Base-by-base conservation (phyloP, 2,113 vertebrate species). In the Cavia porcellus region DNA sequence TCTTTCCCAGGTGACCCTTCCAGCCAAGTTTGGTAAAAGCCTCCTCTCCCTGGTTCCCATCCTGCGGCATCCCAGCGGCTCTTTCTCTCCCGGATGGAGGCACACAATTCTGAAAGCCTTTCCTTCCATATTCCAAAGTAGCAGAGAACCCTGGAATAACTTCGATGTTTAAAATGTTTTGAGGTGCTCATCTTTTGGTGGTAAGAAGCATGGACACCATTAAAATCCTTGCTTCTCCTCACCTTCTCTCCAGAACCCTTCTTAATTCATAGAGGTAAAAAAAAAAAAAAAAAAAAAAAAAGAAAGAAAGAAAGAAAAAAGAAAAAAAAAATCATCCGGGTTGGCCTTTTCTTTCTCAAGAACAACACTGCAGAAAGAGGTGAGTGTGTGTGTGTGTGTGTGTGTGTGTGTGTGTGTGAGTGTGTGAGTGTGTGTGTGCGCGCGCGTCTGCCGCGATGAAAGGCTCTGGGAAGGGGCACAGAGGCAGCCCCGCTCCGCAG, bases 311-410 rank as follows among this genome's bases (percentile, higher is more conserved):
- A 55, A 55, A 55, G 52, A 86, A 96, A 96, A 82, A 66, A 52
- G 12, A 11, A 11, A 52, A 52, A 13, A 57, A 59, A 82, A 77
- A 89, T 52, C 86, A 81, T 50, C 47, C 45, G 30, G 74, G 38
- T 89, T 97, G 96, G 96, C 90, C 96, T 95, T 96, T 96, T 95
- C 93, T 96, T 91, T 96, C 82, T 80, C 50, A 90, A 47, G 38
- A 83, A 83, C 89, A 97, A 94, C 87, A 89, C 2, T 87, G 77
- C 86, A 96, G 62, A 95, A 12, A 93, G 90, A 92, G 74, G 74
- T 77, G 74, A 89, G 94, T 92, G 95, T 74, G 95, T n/a, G 70
- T 57, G 86, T 74, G 96, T 64, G 93, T 57, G 13, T 47, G 82
- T 81, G 94, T n/a, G 74, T 59, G 89, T 45, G 92, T 61, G 92